Evolutionary conservation across 2,888 invertebrate species (phyloP).

Genomic region (Ommatoiulus sabulosus): DNA sequence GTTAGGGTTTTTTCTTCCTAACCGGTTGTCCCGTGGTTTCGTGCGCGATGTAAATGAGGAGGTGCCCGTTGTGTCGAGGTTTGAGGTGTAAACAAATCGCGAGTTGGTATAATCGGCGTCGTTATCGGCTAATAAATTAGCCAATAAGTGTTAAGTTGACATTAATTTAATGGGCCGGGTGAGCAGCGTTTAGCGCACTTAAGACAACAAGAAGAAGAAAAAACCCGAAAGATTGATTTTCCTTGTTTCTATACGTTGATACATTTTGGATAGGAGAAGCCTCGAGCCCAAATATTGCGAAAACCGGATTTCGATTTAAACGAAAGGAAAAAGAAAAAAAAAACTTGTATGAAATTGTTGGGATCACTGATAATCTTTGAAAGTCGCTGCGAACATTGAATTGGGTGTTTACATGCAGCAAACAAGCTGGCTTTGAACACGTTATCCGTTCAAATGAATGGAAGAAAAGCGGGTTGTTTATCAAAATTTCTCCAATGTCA

Average conservation of each 20-base stretch:
- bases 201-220: not conserved
- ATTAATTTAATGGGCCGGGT: constrained; percentile 29
- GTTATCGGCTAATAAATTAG: constrained; percentile 43
- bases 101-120: not conserved
- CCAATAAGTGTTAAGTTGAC: constrained; percentile 39
- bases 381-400: not conserved
- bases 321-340: not conserved
- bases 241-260: not conserved
- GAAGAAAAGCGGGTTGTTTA: no score
- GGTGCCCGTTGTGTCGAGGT: not conserved
- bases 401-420: no score
- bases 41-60: constrained; percentile 16
- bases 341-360: not conserved
- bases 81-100: constrained; percentile 35
- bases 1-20: not conserved
- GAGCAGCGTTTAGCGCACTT: not conserved
- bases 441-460: no score
- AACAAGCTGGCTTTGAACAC: no score
- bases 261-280: constrained; percentile 7
- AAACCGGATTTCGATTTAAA: not conserved
- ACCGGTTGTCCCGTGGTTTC: not conserved
- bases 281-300: not conserved
- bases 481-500: no score
- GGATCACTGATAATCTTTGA: not conserved
- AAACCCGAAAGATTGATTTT: constrained; percentile 2